Evolutionary conservation across 2,888 invertebrate genomes (phyloP).

Genomic region (Molorchus minor): DNA sequence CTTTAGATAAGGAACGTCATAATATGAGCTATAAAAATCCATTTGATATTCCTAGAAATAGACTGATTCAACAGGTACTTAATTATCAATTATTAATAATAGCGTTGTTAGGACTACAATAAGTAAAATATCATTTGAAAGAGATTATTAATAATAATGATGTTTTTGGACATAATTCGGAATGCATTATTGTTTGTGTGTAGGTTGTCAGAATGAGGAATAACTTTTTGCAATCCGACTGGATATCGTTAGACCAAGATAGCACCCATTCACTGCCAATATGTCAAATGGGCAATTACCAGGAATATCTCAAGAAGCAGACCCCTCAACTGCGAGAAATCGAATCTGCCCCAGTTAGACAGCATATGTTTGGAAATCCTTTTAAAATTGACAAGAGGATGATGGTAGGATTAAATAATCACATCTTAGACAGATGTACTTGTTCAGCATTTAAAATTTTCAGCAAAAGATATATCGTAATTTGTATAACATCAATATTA

Average conservation of each 20-base stretch:
- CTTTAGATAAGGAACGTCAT: slow-evolving; percentile 64
- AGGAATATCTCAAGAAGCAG: slow-evolving; percentile 95
- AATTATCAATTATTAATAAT: background rate
- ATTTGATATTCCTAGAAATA: slow-evolving; percentile 91
- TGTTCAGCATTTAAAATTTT: too few relatives aligned
- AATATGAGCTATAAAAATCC: slow-evolving; percentile 88
- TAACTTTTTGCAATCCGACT: slow-evolving; percentile 86
- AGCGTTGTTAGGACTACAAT: background rate
- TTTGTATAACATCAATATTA: too few relatives aligned
- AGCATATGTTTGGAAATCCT: slow-evolving; percentile 99
- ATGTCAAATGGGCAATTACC: slow-evolving; percentile 99
- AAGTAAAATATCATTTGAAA: background rate
- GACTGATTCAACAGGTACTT: slow-evolving; percentile 83
- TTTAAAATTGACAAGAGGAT: slow-evolving; percentile 97
- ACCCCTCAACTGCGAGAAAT: slow-evolving; percentile 93
- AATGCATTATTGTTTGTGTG: slow-evolving; percentile 34
- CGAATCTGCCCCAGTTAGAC: slow-evolving; percentile 92
- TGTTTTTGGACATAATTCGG: background rate
- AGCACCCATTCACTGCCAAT: slow-evolving; percentile 95
- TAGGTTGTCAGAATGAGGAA: slow-evolving; percentile 91
- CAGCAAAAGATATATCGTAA: too few relatives aligned
- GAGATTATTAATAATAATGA: background rate
- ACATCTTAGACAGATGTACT: too few relatives aligned
- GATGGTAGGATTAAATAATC: slow-evolving; percentile 56
- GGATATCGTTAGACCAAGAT: slow-evolving; percentile 86